Evolutionary conservation across 2,113 vertebrate genomes (phyloP), one percentile per base, ranked within the genome.

Genomic region (Albula goreensis): DNA sequence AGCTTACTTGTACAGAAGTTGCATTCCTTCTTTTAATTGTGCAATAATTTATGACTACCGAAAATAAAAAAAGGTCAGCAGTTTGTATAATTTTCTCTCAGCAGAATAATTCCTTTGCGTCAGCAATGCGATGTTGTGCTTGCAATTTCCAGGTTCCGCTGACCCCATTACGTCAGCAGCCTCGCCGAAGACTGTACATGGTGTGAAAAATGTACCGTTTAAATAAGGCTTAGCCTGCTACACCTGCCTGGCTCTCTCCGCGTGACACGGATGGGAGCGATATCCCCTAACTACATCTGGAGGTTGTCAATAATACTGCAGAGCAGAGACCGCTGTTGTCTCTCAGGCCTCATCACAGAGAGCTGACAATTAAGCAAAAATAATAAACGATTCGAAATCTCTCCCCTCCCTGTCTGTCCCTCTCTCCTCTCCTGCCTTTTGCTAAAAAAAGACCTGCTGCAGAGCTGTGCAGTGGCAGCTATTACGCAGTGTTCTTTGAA

Each of bases 81-180:
- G 0, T 80, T 84, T 56, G 2, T 85, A 41, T 51, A 78, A 53
- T 25, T 48, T 12, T 60, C 25, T 10, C 70, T 50, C 4, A 77
- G 51, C 13, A n/a, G 17, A 74, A 83, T 60, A 78, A 88, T 89
- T 51, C 60, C 84, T 88, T 84, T 63, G 88, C 87, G 81, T 81
- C 74, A 77, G 31, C 80, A 50, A 63, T 10, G 66, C 60, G 48
- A 87, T 83, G 51, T 11, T 10, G 66, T 63, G 82, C 78, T 50
- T 53, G 86, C n/a, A 60, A 82, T 48, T 60, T 78, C 57, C 63
- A 51, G 82, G 81, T 86, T 85, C 74, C 22, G 66, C 80, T 92
- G 90, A 91, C 92, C 92, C 83, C 87, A 89, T 89, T 92, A 90
- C 93, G 91, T 91, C 91, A 81, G 31, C 6, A 50, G 78, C 87